These are phyloP conservation scores for Smutsia temminckii DNA, from an alignment of 2,797 vertebrate species.

Conservation along the genomic window DNA sequence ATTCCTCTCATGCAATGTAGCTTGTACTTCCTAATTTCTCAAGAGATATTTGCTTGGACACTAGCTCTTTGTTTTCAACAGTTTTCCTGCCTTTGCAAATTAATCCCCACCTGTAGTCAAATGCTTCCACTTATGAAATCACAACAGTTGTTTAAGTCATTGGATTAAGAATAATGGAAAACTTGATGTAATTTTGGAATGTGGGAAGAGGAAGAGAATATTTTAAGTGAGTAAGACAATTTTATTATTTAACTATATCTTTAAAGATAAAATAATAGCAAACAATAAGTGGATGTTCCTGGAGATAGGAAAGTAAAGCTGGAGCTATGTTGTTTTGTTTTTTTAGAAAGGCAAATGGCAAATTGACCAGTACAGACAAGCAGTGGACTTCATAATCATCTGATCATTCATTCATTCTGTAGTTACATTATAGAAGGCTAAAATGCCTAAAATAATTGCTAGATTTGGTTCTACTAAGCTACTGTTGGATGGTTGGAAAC, in stretches of 20 bases:
- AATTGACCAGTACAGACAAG: not conserved
- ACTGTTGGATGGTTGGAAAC: conserved; percentile 11
- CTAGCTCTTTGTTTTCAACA: conserved; percentile 73
- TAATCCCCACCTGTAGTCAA: conserved; percentile 75
- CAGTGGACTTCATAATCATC: not conserved
- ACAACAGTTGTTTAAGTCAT: conserved; percentile 61
- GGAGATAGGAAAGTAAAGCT: not conserved
- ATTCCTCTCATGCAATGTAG: conserved; percentile 58
- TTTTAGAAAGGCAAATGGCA: not conserved
- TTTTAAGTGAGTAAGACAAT: conserved; percentile 46
- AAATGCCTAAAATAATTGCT: conserved; percentile 35
- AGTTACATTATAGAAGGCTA: not conserved
- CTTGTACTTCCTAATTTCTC: conserved; percentile 73
- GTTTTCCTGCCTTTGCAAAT: conserved; percentile 62
- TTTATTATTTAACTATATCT: conserved; percentile 29
- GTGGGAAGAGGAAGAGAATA: conserved; percentile 32
- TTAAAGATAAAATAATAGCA: conserved; percentile 57
- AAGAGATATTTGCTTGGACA: conserved; percentile 74
- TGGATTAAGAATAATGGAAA: conserved; percentile 70
- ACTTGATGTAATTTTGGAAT: conserved; percentile 58
- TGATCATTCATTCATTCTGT: not conserved
- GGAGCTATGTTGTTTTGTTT: not conserved
- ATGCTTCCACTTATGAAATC: conserved; percentile 72
- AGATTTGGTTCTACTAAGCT: conserved; percentile 3
- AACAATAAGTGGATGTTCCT: conserved; percentile 32